These are phyloP conservation scores for Archips xylosteana DNA, from an alignment of 2,888 invertebrate species.

Conservation along the genomic window DNA sequence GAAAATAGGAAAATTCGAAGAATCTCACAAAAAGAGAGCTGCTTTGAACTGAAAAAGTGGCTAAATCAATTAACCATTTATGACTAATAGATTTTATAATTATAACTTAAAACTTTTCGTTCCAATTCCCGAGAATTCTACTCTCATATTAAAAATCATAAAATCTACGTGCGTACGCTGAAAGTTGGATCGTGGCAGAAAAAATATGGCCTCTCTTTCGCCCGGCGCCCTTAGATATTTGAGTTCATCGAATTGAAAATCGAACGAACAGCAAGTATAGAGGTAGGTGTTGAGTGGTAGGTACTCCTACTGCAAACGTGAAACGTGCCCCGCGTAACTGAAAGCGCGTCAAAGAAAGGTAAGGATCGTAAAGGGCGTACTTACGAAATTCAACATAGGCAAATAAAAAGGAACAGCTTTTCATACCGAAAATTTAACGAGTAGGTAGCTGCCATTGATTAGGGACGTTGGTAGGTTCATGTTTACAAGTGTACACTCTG, in stretches of 20 bases:
- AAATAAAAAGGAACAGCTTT: conserved; percentile 32
- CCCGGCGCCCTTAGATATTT: conserved; percentile 13
- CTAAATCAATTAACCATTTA: background rate
- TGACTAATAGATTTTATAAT: background rate
- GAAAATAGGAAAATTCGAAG: background rate
- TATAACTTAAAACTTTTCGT: conserved; percentile 1
- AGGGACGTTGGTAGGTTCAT: background rate
- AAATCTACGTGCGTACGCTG: conserved; percentile 1
- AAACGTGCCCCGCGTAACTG: conserved; percentile 30
- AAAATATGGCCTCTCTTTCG: background rate
- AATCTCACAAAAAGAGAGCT: background rate
- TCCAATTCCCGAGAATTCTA: background rate
- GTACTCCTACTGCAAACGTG: conserved; percentile 14
- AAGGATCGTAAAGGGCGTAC: conserved; percentile 34
- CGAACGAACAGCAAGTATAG: conserved; percentile 7
- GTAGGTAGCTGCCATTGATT: conserved; percentile 6
- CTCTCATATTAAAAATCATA: background rate
- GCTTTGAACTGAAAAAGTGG: background rate
- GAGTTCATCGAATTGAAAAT: conserved; percentile 32
- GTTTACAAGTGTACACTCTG: background rate
- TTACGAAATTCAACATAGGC: conserved; percentile 34
- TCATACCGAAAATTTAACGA: conserved; percentile 29
- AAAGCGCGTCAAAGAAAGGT: conserved; percentile 30
- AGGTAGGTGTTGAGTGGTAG: background rate
- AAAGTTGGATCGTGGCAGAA: background rate